Evolutionary conservation across 2,113 vertebrate species (phyloP).

Genomic region (Heterocephalus glaber): DNA sequence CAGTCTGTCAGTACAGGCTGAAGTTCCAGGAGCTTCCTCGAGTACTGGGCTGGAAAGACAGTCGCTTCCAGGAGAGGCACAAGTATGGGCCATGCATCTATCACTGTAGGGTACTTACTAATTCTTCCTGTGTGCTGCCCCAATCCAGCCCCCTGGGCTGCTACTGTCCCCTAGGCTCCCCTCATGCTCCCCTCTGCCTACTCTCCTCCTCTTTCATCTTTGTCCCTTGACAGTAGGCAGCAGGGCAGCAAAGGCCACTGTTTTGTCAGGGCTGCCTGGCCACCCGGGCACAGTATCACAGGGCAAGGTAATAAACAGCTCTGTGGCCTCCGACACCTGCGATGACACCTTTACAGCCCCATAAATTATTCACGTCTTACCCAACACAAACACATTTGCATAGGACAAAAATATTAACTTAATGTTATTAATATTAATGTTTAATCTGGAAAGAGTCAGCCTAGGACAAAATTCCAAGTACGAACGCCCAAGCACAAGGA

Average conservation of each 20-base stretch:
- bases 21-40: neutral
- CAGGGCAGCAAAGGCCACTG: neutral
- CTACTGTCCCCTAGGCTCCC: neutral
- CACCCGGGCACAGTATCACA: neutral
- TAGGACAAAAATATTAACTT: constrained; percentile 1
- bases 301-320: neutral
- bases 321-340: neutral
- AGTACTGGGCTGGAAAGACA: neutral
- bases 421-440: constrained; percentile 7
- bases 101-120: fast-evolving
- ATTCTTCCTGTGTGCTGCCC: neutral
- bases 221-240: neutral
- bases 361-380: constrained; percentile 1
- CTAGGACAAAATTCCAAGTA: neutral
- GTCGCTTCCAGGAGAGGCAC: neutral
- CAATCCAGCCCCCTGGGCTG: neutral
- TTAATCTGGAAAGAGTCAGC: neutral
- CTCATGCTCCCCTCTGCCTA: neutral
- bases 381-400: neutral
- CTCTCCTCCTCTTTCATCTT: neutral
- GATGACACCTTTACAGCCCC: neutral
- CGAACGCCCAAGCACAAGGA: neutral
- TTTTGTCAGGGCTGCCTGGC: neutral
- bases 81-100: fast-evolving
- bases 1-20: neutral